Evolutionary conservation across 2,888 invertebrate genomes (phyloP), one percentile per base, ranked within the genome.

Genomic region (Drosophila leonis): DNA sequence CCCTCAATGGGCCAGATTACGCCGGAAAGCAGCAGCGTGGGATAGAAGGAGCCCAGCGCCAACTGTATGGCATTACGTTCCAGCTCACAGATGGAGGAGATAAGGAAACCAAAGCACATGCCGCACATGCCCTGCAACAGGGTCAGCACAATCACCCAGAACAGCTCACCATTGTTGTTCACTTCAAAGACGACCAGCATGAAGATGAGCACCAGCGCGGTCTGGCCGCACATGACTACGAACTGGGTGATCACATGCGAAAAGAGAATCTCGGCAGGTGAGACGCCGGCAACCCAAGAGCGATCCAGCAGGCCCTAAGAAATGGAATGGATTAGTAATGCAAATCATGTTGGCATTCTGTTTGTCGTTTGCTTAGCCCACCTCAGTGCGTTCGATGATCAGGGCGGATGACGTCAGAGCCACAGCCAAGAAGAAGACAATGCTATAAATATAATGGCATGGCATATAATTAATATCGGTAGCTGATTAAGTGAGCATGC

Each of bases 1-100:
- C 98, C 98, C 92, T 98, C 98, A 73, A 98, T 96, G 67, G 98
- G 98, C 98, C 98, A 98, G 90, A 98, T 98, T 42, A 98, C 98
- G 64, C 98, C 98, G 86, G 98, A 98, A 52, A 98, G 95, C 65
- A 98, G 94, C 24, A 98, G 94, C 20, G 98, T 98, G 24, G 98
- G 98, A 93, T 98, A 98, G 94, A 98, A 98, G 49, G 98, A 98
- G 52, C 98, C 98, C 20, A 98, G 94, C 0, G 98, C 97, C 76
- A 98, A 93, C 90, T 98, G 98, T 91, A 98, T 98, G 44, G 98
- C 98, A 93, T 98, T 98, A 54, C 97, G 95, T 92, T 98, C 98
- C 75, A 98, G 94, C 91, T 97, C 97, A 93, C 98, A 98, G 42
- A 98, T 95, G 0, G 98, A 97, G 0, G 98, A 98, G 87, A 98